Evolutionary conservation across 2,797 vertebrate genomes (phyloP), one percentile per base, ranked within the genome.

Genomic region (Parambassis ranga): DNA sequence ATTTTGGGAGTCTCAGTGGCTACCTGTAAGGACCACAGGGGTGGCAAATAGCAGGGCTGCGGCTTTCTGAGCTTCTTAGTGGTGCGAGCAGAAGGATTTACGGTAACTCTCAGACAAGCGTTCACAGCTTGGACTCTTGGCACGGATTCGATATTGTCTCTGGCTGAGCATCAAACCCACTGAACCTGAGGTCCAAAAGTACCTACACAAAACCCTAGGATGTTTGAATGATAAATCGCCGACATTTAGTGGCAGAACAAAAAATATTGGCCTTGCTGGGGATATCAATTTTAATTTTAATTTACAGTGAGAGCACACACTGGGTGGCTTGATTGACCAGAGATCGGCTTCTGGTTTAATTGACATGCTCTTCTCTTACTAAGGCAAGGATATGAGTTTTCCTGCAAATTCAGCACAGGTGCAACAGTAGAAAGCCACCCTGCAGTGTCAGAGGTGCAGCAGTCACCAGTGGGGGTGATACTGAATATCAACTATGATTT

Each of bases 81-180:
- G 85, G 85, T 91, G 86, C 72, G 64, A 89, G 90, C 87, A 88
- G 88, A 89, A 91, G 90, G 92, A 93, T 92, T 93, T 93, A 92
- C 92, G 90, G 92, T 92, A 92, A 93, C 90, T 90, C 90, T 92
- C 90, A 91, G 90, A 93, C 93, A 93, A 91, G 90, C 92, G 88
- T 92, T 93, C 92, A 92, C 91, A 93, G 89, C 91, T 92, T 88
- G 81, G 86, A 89, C 91, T 91, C 85, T 88, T 93, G 92, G 92
- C 92, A 91, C 71, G 74, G 80, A 62, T 82, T 83, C 18, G 74
- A 89, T 93, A 92, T 94, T 93, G 90, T 92, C 82, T 82, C 92
- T 94, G 93, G 93, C 92, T 81, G 50, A 75, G 75, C 90, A 92
- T 92, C 93, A 93, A 93, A 93, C 91, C 91, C 90, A 89, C 90